phyloP scores from a whole-genome alignment of 1,140 invertebrate genomes.

The Theocolax elegans region DNA sequence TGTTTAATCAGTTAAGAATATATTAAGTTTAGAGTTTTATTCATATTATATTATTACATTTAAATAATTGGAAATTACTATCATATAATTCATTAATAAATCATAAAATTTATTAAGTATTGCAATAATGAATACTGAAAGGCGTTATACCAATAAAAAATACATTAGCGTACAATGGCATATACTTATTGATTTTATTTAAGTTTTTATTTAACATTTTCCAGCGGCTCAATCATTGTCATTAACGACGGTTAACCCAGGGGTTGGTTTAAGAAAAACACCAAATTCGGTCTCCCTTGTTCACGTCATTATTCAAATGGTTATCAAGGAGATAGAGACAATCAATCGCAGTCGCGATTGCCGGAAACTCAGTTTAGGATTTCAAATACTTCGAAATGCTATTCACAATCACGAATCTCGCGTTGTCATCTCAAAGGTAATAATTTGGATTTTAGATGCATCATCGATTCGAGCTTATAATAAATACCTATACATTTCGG shows the following conservation, averaged over 20 bases:
- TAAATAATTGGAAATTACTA: no score
- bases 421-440: slow-evolving; percentile 68
- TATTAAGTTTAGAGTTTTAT: no score
- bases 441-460: no score
- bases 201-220: slow-evolving; percentile 46
- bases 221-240: slow-evolving; percentile 66
- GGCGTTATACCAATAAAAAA: no score
- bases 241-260: slow-evolving; percentile 67
- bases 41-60: no score
- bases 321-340: slow-evolving; percentile 67
- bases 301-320: slow-evolving; percentile 64
- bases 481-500: no score
- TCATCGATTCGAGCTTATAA: no score
- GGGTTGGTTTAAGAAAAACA: slow-evolving; percentile 67
- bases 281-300: slow-evolving; percentile 67
- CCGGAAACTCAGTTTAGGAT: slow-evolving; percentile 61
- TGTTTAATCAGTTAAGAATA: no score
- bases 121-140: no score
- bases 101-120: no score
- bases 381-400: slow-evolving; percentile 67
- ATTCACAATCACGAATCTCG: slow-evolving; percentile 68
- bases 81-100: no score
- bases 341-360: slow-evolving; percentile 61
- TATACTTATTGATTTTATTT: neutral
- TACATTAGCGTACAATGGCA: neutral